phyloP scores from a whole-genome alignment of 2,797 vertebrate species.

The Lepidocolaptes lacrymiger region DNA sequence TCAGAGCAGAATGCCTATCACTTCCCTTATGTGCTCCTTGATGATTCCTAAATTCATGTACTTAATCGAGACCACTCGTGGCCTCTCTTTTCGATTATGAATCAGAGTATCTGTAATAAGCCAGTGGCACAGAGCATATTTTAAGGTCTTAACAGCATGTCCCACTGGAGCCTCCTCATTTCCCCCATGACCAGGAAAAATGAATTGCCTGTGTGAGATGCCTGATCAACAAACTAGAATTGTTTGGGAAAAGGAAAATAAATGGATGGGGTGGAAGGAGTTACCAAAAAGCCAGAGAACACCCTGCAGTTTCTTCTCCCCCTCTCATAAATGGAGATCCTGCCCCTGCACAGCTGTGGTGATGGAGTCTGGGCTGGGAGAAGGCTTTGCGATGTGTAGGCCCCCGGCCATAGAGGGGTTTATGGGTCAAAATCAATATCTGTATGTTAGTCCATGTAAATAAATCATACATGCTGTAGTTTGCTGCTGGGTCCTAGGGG shows the following conservation, averaged over 20 bases:
- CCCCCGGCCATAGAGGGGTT: background rate
- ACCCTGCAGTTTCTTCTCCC: background rate
- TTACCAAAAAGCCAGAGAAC: background rate
- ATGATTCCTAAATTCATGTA: background rate
- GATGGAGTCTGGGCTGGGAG: background rate
- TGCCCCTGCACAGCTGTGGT: background rate
- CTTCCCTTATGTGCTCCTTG: background rate
- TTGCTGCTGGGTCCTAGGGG: conserved; percentile 39
- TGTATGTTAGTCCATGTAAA: background rate
- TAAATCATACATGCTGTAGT: conserved; percentile 41
- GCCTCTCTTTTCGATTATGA: background rate
- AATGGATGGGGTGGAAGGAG: background rate
- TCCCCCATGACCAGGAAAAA: background rate
- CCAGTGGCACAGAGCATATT: background rate
- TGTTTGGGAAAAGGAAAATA: background rate
- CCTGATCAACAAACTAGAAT: background rate
- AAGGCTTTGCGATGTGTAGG: background rate
- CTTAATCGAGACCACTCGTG: background rate
- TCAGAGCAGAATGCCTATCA: background rate
- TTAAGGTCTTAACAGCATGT: background rate
- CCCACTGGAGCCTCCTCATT: background rate
- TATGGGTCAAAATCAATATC: conserved; percentile 22
- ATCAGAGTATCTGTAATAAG: conserved; percentile 10
- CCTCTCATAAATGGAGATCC: background rate
- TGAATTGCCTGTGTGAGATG: background rate